Evolutionary conservation across 2,888 invertebrate species (phyloP).

Genomic region (Pollenia griseotomentosa): DNA sequence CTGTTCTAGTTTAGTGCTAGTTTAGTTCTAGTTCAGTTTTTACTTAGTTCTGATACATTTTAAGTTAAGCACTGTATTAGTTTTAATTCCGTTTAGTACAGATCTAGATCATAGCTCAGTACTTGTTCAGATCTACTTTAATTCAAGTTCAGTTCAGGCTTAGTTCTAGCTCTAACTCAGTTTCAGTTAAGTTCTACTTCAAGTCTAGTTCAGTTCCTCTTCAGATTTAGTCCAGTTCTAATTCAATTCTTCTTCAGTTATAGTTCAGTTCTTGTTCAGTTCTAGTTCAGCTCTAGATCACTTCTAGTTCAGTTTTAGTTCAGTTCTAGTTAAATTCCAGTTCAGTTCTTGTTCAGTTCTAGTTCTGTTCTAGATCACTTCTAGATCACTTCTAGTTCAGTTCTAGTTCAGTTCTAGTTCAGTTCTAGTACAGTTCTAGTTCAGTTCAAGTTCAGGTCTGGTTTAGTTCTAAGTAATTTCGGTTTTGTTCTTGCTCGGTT

Average conservation of each 20-base stretch:
- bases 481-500: no score
- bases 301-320: neutral
- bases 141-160: no score
- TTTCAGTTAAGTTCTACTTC: neutral
- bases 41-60: no score
- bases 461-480: no score
- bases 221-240: neutral
- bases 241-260: neutral
- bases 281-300: neutral
- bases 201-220: neutral
- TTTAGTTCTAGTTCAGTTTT: no score
- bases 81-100: neutral
- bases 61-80: no score
- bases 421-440: neutral
- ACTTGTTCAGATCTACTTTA: no score
- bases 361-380: neutral
- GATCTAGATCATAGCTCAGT: neutral
- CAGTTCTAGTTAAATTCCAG: neutral
- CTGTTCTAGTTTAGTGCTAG: neutral
- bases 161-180: no score
- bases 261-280: neutral
- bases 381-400: neutral
- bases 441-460: no score
- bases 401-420: slow-evolving; percentile 1
- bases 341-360: neutral